Percentiles rank a stretch among this genome's conserved stretches.
Conservation (phyloP, 2,113 vertebrate genomes). For the Tilapia sparmanii region DNA sequence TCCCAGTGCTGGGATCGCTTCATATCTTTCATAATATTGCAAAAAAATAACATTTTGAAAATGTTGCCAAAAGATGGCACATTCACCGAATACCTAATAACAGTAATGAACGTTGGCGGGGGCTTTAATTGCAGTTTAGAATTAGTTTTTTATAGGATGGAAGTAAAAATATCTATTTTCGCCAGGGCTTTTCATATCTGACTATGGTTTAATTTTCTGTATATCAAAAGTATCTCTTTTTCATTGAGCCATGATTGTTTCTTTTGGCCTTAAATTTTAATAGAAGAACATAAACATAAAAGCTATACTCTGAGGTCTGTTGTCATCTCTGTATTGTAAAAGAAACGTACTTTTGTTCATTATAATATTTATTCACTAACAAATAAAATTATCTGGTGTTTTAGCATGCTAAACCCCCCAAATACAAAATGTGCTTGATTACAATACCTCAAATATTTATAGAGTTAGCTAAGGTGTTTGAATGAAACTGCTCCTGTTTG, state of each 20-base stretch:
- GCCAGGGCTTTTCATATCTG: neutral
- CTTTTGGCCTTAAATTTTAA: neutral
- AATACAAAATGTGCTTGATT: neutral
- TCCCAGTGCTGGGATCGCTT: neutral
- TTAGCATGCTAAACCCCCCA: neutral
- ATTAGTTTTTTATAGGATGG: neutral
- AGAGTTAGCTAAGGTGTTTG: neutral
- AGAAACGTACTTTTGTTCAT: neutral
- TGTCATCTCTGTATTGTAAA: neutral
- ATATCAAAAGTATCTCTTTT: neutral
- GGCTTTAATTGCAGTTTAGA: neutral
- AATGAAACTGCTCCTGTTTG: neutral
- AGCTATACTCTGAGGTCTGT: neutral
- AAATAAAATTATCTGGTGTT: neutral
- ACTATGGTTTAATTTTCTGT: neutral
- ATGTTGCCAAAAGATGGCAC: neutral
- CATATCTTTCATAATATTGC: neutral
- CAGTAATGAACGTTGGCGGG: rapidly evolving
- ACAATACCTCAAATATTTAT: neutral
- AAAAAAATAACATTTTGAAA: neutral
- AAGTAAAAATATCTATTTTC: neutral
- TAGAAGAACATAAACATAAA: neutral
- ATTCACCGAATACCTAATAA: neutral
- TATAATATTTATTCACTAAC: neutral
- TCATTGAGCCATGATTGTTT: neutral